Evolutionary conservation across 1,140 invertebrate genomes (phyloP).

Genomic region (Zaprionus davidi): DNA sequence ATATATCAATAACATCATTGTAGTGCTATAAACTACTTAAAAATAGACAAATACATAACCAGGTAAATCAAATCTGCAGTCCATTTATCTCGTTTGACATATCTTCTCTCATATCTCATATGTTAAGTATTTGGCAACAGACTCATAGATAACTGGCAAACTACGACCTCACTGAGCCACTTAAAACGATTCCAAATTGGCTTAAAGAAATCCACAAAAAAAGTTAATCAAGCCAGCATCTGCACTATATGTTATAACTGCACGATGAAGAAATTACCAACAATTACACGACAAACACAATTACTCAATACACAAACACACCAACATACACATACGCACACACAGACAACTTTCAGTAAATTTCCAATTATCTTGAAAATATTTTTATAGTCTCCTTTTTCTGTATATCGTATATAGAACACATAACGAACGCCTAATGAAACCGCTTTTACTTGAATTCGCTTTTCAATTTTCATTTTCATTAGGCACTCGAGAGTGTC

Average conservation of each 20-base stretch:
- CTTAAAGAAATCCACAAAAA: background rate
- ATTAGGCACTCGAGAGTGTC: slow-evolving; percentile 23
- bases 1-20: too few relatives aligned
- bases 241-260: background rate
- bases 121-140: too few relatives aligned
- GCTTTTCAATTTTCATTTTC: slow-evolving; percentile 45
- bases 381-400: slow-evolving; percentile 6
- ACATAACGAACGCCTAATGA: slow-evolving; percentile 25
- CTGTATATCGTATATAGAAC: slow-evolving; percentile 14
- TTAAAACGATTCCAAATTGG: background rate
- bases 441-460: slow-evolving; percentile 43
- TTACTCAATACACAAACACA: background rate
- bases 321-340: background rate
- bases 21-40: too few relatives aligned
- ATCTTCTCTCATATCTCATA: too few relatives aligned
- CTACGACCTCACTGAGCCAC: background rate
- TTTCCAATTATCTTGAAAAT: slow-evolving; percentile 4
- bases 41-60: too few relatives aligned
- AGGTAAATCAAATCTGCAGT: too few relatives aligned
- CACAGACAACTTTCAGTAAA: background rate
- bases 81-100: too few relatives aligned
- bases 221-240: background rate
- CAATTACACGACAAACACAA: slow-evolving; percentile 6
- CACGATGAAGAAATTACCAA: background rate
- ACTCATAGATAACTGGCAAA: background rate